Evolutionary conservation across 2,113 vertebrate genomes (phyloP).

Genomic region (Pseudorasbora parva): DNA sequence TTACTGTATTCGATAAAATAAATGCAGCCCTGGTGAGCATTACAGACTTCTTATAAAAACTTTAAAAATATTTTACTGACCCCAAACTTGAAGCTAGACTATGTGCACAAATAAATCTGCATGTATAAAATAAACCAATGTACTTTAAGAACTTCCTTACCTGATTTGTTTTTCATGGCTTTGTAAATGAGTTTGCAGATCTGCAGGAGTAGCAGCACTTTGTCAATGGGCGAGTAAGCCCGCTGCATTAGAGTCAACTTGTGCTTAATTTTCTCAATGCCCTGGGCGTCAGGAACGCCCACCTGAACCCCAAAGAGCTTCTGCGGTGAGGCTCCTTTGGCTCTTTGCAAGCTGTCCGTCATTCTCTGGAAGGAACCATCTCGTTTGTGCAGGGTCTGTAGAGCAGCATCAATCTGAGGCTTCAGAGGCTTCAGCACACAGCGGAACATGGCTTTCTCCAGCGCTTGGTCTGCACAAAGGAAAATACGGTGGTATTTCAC

Average conservation of each 20-base stretch:
- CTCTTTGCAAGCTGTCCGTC: constrained; percentile 66
- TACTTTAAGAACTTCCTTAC: constrained; percentile 57
- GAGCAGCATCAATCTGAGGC: constrained; percentile 63
- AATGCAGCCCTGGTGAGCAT: neutral
- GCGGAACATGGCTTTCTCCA: constrained; percentile 78
- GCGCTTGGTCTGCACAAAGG: constrained; percentile 66
- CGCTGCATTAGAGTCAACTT: constrained; percentile 72
- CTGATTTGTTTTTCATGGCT: constrained; percentile 66
- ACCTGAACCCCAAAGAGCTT: constrained; percentile 65
- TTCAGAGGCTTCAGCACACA: constrained; percentile 77
- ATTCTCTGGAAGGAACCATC: constrained; percentile 72
- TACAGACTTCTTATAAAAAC: neutral
- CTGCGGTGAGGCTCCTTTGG: constrained; percentile 61
- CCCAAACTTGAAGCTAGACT: neutral
- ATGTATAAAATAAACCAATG: neutral
- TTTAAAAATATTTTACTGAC: neutral
- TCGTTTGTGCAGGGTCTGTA: constrained; percentile 62
- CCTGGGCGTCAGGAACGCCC: constrained; percentile 59
- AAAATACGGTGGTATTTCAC: neutral
- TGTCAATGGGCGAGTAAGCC: constrained; percentile 75
- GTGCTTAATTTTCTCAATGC: constrained; percentile 73
- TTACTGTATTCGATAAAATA: neutral
- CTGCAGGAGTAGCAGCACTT: constrained; percentile 77
- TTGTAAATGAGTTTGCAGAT: constrained; percentile 77
- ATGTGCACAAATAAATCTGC: neutral